Conservation (phyloP, 2,888 invertebrate species). For the Drosophila emarginata region DNA sequence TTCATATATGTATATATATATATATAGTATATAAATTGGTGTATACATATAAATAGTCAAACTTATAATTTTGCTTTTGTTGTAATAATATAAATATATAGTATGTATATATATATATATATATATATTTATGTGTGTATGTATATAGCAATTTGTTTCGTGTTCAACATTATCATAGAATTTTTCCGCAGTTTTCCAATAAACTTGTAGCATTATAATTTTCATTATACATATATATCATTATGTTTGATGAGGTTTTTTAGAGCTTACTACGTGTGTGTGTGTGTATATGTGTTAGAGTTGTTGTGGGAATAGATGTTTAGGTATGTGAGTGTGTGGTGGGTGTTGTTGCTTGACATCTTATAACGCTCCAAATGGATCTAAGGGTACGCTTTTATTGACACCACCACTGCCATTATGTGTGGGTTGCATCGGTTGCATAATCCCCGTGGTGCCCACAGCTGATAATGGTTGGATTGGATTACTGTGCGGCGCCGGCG, state of each 20-base stretch:
- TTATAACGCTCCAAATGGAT: conserved; percentile 84
- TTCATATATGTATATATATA: conserved; percentile 45
- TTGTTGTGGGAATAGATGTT: conserved; percentile 17
- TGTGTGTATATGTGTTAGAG: conserved; percentile 29
- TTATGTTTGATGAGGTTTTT: conserved; percentile 38
- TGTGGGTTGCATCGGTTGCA: conserved; percentile 75
- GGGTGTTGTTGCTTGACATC: conserved; percentile 26
- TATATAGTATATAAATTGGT: conserved; percentile 60
- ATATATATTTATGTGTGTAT: conserved; percentile 40
- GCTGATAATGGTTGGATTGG: conserved; percentile 4
- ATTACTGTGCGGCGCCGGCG: conserved; percentile 79
- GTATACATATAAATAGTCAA: conserved; percentile 72
- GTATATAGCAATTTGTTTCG: conserved; percentile 58
- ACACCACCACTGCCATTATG: conserved; percentile 65
- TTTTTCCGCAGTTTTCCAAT: conserved; percentile 43
- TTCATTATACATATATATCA: conserved; percentile 43
- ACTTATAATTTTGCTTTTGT: conserved; percentile 53
- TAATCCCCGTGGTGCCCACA: conserved; percentile 66
- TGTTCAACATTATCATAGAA: conserved; percentile 65
- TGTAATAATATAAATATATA: conserved; percentile 68
- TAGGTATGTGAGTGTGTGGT: conserved; percentile 21
- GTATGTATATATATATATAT: conserved; percentile 36
- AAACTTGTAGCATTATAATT: conserved; percentile 50
- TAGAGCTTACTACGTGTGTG: conserved; percentile 52
- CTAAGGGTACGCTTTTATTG: conserved; percentile 84